Percentiles rank a stretch among this genome's conserved stretches.
These are phyloP conservation scores for Nephrotoma appendiculata DNA, from an alignment of 2,888 invertebrate genomes.

Conservation along the genomic window DNA sequence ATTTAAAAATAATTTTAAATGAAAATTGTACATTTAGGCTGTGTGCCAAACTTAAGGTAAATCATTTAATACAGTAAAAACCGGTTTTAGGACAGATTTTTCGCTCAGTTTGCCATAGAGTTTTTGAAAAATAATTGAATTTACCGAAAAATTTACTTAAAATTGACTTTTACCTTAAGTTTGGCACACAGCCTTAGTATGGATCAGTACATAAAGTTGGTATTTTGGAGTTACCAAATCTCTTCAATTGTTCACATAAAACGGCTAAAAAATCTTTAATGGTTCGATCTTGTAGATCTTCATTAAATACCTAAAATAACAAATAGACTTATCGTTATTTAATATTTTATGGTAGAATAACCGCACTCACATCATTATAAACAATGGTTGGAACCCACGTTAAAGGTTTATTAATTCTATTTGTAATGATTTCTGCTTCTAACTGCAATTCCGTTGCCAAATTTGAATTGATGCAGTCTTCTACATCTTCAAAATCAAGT, in stretches of 20 bases:
- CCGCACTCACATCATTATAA: constrained; percentile 34
- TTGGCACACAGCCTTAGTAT: too few relatives aligned
- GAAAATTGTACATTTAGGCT: too few relatives aligned
- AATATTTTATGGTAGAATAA: background rate
- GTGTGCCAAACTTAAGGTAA: too few relatives aligned
- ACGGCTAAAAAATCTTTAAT: constrained; percentile 29
- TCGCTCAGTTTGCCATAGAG: too few relatives aligned
- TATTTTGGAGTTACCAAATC: background rate
- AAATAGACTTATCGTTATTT: background rate
- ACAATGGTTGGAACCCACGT: constrained; percentile 34
- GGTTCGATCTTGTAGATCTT: constrained; percentile 32
- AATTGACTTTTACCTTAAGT: too few relatives aligned
- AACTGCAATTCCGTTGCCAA: constrained; percentile 34
- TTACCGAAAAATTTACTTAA: too few relatives aligned
- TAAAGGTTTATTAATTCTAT: constrained; percentile 27
- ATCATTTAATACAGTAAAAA: too few relatives aligned
- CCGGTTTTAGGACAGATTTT: too few relatives aligned
- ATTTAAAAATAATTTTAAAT: too few relatives aligned
- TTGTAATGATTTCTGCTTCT: constrained; percentile 33
- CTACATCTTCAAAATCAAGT: constrained; percentile 25
- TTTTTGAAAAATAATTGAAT: too few relatives aligned
- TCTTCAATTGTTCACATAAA: constrained; percentile 21
- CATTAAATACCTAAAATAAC: constrained; percentile 27
- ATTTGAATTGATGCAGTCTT: constrained; percentile 28
- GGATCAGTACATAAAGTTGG: background rate